Base-by-base conservation (phyloP, 1,140 invertebrate genomes). In the Drosophila sp. region DNA sequence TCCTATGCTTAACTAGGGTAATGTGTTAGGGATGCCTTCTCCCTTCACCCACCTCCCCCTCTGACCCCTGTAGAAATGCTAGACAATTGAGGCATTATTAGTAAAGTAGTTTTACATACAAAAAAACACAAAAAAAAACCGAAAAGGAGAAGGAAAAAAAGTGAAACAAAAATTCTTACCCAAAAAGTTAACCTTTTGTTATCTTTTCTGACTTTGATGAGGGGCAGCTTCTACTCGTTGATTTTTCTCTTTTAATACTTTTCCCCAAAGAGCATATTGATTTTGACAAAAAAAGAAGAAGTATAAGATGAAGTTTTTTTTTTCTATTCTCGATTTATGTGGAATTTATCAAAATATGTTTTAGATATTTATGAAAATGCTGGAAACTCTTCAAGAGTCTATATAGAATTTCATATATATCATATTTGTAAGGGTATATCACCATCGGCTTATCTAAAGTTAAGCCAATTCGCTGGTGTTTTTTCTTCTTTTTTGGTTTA, bases 61-160 rank as follows among this genome's bases (percentile, higher is more conserved):
- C 33, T 50, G 23, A 10, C 17, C 44, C 62, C 68, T 50, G 17
- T 61, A 76, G 69, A 66, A 80, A 81, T 76, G 69, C n/a, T 56
- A 67, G 68, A 86, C 81, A 90, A 90, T 90, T 90, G 86, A 86
- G 86, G 86, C 81, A 90, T 90, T 90, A 90, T 86, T 90, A 90
- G 86, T 79, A 85, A 90, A 90, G 76, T 90, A 85, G 81, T 90
- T 85, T 79, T 85, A 66, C 75, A 79, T 82, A 76, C 50, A 62
- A 50, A 29, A 75, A 41, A 33, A 27, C 2, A 71, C 70, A 44
- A 29, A 41, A 25, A 61, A 40, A 10, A 7, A 1, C n/a, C 0
- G 11, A 10, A 2, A 5, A 11, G 41, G n/a, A 50, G 7, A 61
- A n/a, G n/a, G 23, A 3, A 32, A 38, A 38, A 50, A 78, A 47